Conservation (phyloP, 2,797 vertebrate species). For the Pangasius mekongensis region DNA sequence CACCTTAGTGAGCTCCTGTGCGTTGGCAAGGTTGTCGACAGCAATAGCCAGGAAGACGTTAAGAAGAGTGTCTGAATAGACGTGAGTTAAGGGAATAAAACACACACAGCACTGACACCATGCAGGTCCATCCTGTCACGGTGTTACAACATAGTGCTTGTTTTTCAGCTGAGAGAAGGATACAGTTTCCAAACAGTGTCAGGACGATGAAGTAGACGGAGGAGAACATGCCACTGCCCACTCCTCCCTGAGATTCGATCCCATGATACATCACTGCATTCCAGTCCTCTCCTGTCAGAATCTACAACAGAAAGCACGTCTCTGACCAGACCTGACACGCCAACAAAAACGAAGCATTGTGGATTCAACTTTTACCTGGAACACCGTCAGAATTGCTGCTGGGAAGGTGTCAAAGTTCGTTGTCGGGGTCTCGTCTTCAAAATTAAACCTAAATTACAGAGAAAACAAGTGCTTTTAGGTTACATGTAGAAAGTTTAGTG, state of each 20-base stretch:
- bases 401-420: slow-evolving; percentile 98
- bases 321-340: neutral
- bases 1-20: slow-evolving; percentile 97
- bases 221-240: slow-evolving; percentile 91
- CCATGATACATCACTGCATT: slow-evolving; percentile 97
- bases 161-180: slow-evolving; percentile 72
- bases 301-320: slow-evolving; percentile 68
- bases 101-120: neutral
- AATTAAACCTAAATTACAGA: slow-evolving; percentile 87
- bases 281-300: slow-evolving; percentile 96
- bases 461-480: neutral
- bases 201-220: slow-evolving; percentile 95
- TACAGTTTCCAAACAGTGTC: slow-evolving; percentile 97
- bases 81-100: slow-evolving; percentile 72
- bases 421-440: slow-evolving; percentile 91
- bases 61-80: slow-evolving; percentile 87
- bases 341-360: neutral
- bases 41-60: slow-evolving; percentile 98
- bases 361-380: slow-evolving; percentile 80
- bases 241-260: slow-evolving; percentile 91
- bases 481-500: neutral
- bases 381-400: slow-evolving; percentile 94
- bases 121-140: neutral
- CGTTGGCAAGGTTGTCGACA: slow-evolving; percentile 96
- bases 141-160: neutral